A percentile compares a stretch with the other conserved stretches of the same genome.
These are phyloP conservation scores for Desmodus rotundus DNA, from an alignment of 2,113 vertebrate species.

Conservation along the genomic window DNA sequence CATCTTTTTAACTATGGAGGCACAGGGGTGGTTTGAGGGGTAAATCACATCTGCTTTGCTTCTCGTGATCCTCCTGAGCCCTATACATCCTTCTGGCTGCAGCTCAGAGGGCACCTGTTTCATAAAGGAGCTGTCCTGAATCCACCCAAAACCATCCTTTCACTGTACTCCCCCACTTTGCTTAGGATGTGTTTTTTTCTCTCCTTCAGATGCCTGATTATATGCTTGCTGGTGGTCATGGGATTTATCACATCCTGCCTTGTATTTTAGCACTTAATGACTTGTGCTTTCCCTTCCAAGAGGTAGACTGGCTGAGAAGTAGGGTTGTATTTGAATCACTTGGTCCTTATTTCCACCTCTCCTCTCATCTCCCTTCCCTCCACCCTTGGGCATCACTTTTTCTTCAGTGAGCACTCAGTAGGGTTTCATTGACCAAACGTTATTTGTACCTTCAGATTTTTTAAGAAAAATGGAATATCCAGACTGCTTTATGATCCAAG, in stretches of 20 bases:
- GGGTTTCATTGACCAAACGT: neutral
- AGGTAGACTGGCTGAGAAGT: neutral
- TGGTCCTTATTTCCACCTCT: neutral
- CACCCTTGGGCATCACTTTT: neutral
- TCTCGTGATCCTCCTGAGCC: neutral
- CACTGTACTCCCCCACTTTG: neutral
- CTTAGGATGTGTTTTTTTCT: neutral
- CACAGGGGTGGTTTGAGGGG: neutral
- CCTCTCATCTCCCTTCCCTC: neutral
- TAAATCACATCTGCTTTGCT: neutral
- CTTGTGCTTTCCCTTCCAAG: neutral
- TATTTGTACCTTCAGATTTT: constrained; percentile 41
- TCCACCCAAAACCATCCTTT: neutral
- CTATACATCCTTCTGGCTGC: neutral
- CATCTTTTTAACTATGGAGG: neutral
- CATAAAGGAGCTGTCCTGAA: neutral
- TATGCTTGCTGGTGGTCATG: neutral
- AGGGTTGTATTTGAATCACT: neutral
- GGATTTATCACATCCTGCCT: neutral
- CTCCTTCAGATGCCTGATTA: neutral
- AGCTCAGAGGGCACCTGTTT: neutral
- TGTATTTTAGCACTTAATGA: neutral
- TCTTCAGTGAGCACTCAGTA: neutral
- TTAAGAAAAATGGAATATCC: constrained; percentile 20
- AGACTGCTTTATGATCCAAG: constrained; percentile 39